Evolutionary conservation across 2,888 invertebrate genomes (phyloP).

Genomic region (Yponomeuta evonymella): DNA sequence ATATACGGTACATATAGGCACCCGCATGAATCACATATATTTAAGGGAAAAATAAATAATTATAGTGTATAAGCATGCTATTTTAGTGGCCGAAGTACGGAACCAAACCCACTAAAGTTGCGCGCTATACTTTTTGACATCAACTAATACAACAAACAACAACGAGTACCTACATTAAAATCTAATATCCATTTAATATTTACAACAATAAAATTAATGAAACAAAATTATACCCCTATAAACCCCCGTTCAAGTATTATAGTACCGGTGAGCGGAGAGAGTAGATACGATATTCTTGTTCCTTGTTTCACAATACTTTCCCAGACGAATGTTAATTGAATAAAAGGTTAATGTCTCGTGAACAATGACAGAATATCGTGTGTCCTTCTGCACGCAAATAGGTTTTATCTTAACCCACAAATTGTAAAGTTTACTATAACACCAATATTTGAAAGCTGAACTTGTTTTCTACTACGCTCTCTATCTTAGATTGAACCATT

Average conservation of each 20-base stretch:
- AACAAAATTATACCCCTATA: conserved; percentile 18
- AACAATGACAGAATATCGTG: not conserved
- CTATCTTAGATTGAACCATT: conserved; percentile 59
- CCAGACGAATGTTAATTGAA: no score
- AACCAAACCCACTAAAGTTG: not conserved
- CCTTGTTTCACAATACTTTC: not conserved
- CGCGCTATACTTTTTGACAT: not conserved
- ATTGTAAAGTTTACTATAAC: conserved; percentile 60
- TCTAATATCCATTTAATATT: conserved; percentile 62
- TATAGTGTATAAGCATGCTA: not conserved
- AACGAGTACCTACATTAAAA: conserved; percentile 45
- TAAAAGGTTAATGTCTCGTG: not conserved
- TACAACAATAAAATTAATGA: conserved; percentile 50
- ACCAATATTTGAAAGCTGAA: conserved; percentile 76
- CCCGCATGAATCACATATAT: conserved; percentile 26
- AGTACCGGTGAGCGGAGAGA: conserved; percentile 37
- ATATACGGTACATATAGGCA: conserved; percentile 39
- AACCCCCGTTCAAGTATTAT: conserved; percentile 32
- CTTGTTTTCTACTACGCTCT: conserved; percentile 54
- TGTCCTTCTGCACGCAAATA: not conserved
- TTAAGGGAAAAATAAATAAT: no score
- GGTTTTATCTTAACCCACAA: conserved; percentile 46
- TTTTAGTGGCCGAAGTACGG: not conserved
- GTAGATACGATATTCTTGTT: not conserved
- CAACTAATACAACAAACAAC: conserved; percentile 36